Evolutionary conservation across 2,888 invertebrate genomes (phyloP), one percentile per base, ranked within the genome.

Genomic region (Silvanus unidentatus): DNA sequence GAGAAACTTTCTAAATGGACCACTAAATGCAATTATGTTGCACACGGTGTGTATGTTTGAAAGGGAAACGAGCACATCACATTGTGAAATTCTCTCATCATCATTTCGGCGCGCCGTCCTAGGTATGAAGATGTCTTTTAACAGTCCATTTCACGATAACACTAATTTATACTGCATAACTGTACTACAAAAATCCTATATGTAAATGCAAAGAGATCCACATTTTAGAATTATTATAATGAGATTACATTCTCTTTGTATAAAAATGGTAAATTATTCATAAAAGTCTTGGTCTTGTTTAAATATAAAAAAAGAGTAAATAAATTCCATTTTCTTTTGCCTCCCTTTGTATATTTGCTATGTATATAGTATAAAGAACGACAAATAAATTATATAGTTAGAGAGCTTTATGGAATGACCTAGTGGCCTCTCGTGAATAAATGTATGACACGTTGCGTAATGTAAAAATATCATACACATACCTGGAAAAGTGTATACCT

Each of bases 361-460:
- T 32, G n/a, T 32, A 11, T 37, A 15, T n/a, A n/a, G n/a, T n/a
- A n/a, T 16, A 37, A 13, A 13, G 14, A 13, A 15, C 37, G 15
- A 16, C 37, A 37, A 12, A 37, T 37, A 37, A 37, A 37, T 37
- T 15, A 37, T 37, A 12, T 37, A 37, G 37, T 37, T 37, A 37
- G 37, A 12, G 37, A 12, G 37, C n/a, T 16, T 37, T 37, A 15
- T 13, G 15, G 37, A 37, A 37, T 37, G 37, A 37, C 37, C 37
- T 37, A 37, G 15, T 37, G 37, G 15, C 37, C 37, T 13, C 37
- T 37, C 37, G 37, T 37, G 37, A 37, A 37, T 37, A 37, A 37
- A 37, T 37, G 37, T 37, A 37, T 37, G 37, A 37, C 37, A 37
- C 37, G 37, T 37, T 37, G 14, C 37, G 15, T 37, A 37, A 37